Evolutionary conservation across 2,888 invertebrate species (phyloP), one percentile per base, ranked within the genome.

Genomic region (Pseudococcus viburni): DNA sequence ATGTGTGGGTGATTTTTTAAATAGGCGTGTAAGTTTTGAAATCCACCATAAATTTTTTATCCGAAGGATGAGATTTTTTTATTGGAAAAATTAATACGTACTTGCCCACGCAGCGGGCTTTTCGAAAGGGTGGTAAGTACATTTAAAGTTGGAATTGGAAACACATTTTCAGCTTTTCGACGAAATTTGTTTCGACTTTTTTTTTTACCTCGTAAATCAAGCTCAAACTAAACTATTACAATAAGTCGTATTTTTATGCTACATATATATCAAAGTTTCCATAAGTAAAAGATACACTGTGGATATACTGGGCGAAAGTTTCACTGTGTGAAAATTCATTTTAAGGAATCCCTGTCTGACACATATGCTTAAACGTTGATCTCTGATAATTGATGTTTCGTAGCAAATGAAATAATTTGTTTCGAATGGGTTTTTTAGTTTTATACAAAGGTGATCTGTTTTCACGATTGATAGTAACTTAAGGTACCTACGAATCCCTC

Each of bases 231-330:
- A 83, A 46, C 22, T 46, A 83, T 83, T 83, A 46, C 46, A 42
- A 83, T 83, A 83, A 83, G 46, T 46, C 42, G 11, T 46, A 83
- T 83, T 83, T 73, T 83, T 19, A 83, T 83, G 80, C 80, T 15
- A 83, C 46, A 83, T 83, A 83, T 83, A 83, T 83, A 83, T 83
- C 46, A 42, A 83, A 83, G 19, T 46, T 83, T 46, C 46, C 26
- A 42, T 19, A 83, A 73, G n/a, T 46, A 83, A 83, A 83, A 83
- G 80, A 12, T 83, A 46, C 80, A 42, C 19, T 46, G 46, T 5
- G 46, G 46, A 46, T 80, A 19, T 83, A 83, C 19, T 83, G 42
- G n/a, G 46, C 46, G 17, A 83, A 83, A 83, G 46, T 83, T 83
- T 83, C 17, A 11, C 6, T 19, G 19, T 26, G 80, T 83, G 80